Conservation (phyloP, 2,797 vertebrate genomes). For the Bradypodion pumilum region DNA sequence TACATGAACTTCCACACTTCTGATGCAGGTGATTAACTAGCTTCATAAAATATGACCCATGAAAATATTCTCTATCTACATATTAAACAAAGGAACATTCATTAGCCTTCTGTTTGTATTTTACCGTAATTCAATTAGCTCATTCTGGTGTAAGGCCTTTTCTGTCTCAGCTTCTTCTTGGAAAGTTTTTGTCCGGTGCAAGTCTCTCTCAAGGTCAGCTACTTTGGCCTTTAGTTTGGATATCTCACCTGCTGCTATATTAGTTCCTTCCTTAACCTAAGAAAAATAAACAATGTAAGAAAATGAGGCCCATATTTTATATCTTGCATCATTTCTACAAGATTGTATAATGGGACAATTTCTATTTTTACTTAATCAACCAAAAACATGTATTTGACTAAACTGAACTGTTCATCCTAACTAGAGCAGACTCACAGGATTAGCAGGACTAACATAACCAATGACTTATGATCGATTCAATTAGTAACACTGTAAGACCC, state of each 20-base stretch:
- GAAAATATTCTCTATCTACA: not conserved
- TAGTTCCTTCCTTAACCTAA: conserved; percentile 72
- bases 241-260: conserved; percentile 66
- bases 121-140: conserved; percentile 76
- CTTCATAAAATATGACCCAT: not conserved
- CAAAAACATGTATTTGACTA: not conserved
- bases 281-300: conserved; percentile 36
- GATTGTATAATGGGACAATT: not conserved
- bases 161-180: conserved; percentile 71
- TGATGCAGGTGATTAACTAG: not conserved
- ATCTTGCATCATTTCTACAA: not conserved
- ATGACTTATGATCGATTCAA: too few species aligned
- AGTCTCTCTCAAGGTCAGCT: conserved; percentile 74
- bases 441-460: too few species aligned
- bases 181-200: conserved; percentile 67
- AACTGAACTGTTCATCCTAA: too few species aligned
- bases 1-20: not conserved
- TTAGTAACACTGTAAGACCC: not conserved
- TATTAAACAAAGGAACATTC: not conserved
- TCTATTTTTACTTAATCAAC: not conserved
- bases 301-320: not conserved
- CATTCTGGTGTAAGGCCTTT: conserved; percentile 65
- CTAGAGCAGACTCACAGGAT: too few species aligned
- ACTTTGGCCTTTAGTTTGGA: conserved; percentile 68
- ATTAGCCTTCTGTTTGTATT: not conserved